Percentiles rank a stretch among this genome's conserved stretches.
These are phyloP conservation scores for Chironex yamaguchii DNA, from an alignment of 30 jellyfish, hydroid and myxozoan genomes.

Conservation along the genomic window DNA sequence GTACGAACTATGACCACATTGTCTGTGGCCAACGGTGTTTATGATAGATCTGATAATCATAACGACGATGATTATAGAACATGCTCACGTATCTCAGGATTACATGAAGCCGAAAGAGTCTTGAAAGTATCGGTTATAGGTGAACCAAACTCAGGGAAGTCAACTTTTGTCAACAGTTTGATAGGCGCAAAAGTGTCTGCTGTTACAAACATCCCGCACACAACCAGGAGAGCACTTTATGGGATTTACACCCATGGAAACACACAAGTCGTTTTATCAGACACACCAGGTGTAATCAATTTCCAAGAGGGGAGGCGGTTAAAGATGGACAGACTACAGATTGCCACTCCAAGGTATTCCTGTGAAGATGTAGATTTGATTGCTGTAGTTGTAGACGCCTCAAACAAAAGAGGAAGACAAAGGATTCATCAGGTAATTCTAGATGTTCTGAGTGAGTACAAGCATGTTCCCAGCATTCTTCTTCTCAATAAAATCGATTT, in stretches of 20 bases:
- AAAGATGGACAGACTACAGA: constrained; percentile 81
- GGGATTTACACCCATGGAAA: constrained; percentile 67
- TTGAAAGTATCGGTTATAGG: constrained; percentile 86
- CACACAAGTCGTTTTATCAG: constrained; percentile 85
- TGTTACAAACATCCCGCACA: constrained; percentile 78
- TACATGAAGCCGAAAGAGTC: too few relatives aligned
- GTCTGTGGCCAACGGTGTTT: too few relatives aligned
- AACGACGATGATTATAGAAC: too few relatives aligned
- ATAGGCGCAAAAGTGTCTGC: constrained; percentile 84
- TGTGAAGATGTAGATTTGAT: constrained; percentile 75
- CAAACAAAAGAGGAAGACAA: constrained; percentile 70
- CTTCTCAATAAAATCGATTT: constrained; percentile 84
- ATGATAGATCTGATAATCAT: too few relatives aligned
- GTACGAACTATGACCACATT: too few relatives aligned
- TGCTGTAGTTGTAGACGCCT: constrained; percentile 84
- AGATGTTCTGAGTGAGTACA: constrained; percentile 62
- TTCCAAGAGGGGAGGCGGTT: constrained; percentile 83
- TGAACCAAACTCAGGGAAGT: constrained; percentile 95
- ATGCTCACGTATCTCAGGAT: too few relatives aligned
- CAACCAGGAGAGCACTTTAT: constrained; percentile 80
- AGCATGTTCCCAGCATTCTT: constrained; percentile 70
- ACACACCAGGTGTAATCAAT: constrained; percentile 94
- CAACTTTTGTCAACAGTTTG: constrained; percentile 78
- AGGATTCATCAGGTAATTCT: constrained; percentile 77
- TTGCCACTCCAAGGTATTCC: constrained; percentile 80